Base-by-base conservation (phyloP, 2,888 invertebrate species). In the Leptinotarsa juncta region DNA sequence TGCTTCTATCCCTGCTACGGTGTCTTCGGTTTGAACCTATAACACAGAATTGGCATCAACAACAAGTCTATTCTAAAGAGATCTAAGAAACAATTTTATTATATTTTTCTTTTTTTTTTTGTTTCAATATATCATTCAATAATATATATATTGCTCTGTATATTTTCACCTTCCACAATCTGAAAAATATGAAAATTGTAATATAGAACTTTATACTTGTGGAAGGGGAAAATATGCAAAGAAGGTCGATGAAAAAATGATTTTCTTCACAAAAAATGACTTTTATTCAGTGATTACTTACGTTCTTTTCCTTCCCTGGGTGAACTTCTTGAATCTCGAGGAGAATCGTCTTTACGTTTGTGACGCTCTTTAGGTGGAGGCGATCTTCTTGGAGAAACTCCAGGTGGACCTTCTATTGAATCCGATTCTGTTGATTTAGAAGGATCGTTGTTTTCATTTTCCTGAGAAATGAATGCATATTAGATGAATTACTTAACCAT, bases 391-490 rank as follows among this genome's bases (percentile, higher is more conserved):
- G 87, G 87, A 5, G 87, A 87, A 5, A 87, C 87, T 12, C 87
- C 88, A 0, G 87, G 88, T 4, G 88, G 87, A 14, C 86, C 86
- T 70, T 87, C 87, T 16, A 80, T 76, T n/a, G 73, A 67, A 68
- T 81, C 81, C 4, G 70, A 67, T 62, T 77, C 76, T 7, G 55
- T 68, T 65, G 66, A 72, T 57, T 76, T 75, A 42, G 26, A 42
- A n/a, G 55, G 32, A 55, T 68, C 68, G 5, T 42, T 42, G 23
- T 12, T 32, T 53, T 68, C 68, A 14, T 3, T n/a, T 14, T 68
- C 55, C 67, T 67, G 23, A 57, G 53, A 72, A n/a, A 32, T 18
- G 1, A 67, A 49, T 2, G 1, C n/a, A n/a, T 55, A 16, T n/a
- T 7, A 57, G 48, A 51, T 57, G 60, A 14, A 49, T 57, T n/a